Base-by-base conservation (phyloP, 2,888 invertebrate species). In the Euzophera pinguis region DNA sequence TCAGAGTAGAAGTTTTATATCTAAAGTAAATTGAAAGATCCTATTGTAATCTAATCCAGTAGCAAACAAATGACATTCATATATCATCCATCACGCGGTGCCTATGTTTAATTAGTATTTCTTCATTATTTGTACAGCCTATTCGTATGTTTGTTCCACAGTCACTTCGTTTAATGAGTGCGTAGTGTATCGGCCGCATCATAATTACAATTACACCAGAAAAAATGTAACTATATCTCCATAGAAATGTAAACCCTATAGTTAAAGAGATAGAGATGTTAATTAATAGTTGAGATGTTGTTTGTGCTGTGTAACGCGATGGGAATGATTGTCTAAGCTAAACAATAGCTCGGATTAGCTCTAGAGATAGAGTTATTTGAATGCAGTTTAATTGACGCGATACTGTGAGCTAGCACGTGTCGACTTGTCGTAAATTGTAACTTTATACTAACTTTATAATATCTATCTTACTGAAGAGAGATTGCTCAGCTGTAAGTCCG, bases 151-250 rank as follows among this genome's bases (percentile, higher is more conserved):
- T 75, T 72, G 69, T 71, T 69, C 70, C 55, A 65, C 64, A 64
- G 78, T 81, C 81, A 81, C 75, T 65, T 63, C 62, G 58, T 73
- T 73, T 83, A 80, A 82, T 82, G 76, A 82, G 75, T 59, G 52
- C 53, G 56, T 55, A 58, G 60, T 52, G 52, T 39, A 39, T 54
- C 59, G 53, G 50, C 51, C 43, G 39, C 22, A 35, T 52, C 37
- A 47, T 43, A 53, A 45, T 54, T 54, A 53, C 50, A 43, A 53
- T 50, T 53, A 48, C 55, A 53, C 47, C 53, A 50, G 35, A 54
- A 53, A 56, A 51, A 50, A 27, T 48, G 34, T n/a, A 17, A 32
- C 16, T 42, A 17, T 47, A 3, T 12, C 10, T 8, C 1, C 35
- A 3, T 5, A 5, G 13, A 3, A 47, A 53, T 22, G n/a, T 41